Conservation (phyloP, 2,113 vertebrate genomes). For the Scartelaos histophorus region DNA sequence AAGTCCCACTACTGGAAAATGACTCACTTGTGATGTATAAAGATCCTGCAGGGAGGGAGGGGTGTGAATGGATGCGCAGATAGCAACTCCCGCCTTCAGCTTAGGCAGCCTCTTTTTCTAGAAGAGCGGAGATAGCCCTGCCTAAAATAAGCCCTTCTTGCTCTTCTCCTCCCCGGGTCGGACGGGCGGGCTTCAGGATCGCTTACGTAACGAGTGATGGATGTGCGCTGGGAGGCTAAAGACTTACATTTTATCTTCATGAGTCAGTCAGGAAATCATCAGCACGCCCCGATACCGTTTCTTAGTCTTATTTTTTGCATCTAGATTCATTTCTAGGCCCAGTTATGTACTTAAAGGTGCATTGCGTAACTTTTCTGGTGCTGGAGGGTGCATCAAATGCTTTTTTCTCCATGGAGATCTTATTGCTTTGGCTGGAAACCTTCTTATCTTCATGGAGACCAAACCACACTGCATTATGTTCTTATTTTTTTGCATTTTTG, state of each 20-base stretch:
- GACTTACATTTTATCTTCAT: constrained; percentile 4
- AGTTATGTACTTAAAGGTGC: not conserved
- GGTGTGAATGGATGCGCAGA: not conserved
- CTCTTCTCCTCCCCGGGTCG: constrained; percentile 30
- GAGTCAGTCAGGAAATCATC: constrained; percentile 4
- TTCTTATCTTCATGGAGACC: too few species aligned
- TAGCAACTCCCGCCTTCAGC: not conserved
- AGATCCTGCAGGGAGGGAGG: not conserved
- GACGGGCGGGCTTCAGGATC: constrained; percentile 7
- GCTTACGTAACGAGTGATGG: constrained; percentile 24
- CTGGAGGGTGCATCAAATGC: too few species aligned
- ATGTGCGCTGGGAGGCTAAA: constrained; percentile 21
- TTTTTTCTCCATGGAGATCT: too few species aligned
- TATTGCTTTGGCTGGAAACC: too few species aligned
- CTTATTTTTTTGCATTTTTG: too few species aligned
- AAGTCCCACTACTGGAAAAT: not conserved
- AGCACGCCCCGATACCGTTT: too few species aligned
- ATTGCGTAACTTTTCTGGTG: too few species aligned
- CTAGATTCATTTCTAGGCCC: not conserved
- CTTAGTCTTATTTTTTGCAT: too few species aligned
- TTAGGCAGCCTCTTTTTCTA: constrained; percentile 18
- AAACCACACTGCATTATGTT: too few species aligned
- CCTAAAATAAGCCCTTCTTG: constrained; percentile 39
- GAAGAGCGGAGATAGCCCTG: constrained; percentile 37
- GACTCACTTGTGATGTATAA: constrained; percentile 19